Evolutionary conservation across 2,113 vertebrate species (phyloP).

Genomic region (Amphiprion percula): DNA sequence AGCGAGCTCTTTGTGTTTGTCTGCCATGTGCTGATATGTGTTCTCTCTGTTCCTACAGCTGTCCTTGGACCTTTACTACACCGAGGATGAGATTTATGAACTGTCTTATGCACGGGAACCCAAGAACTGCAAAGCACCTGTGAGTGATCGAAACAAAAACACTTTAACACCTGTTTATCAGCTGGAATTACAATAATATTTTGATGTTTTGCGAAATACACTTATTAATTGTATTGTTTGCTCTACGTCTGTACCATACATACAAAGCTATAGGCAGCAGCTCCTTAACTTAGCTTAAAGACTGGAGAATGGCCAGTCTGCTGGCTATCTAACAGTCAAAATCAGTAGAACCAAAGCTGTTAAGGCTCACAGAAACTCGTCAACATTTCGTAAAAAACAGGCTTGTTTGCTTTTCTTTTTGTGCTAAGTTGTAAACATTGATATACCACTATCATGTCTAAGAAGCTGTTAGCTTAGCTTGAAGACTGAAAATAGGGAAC

Average conservation of each 20-base stretch:
- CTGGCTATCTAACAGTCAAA: not conserved
- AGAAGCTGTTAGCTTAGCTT: no score
- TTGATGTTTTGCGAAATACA: not conserved
- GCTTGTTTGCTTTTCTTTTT: no score
- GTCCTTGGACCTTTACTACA: conserved; percentile 96
- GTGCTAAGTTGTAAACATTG: no score
- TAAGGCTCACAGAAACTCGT: not conserved
- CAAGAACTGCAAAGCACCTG: conserved; percentile 90
- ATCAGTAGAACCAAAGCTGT: not conserved
- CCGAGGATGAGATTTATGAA: conserved; percentile 97
- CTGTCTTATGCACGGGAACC: conserved; percentile 95
- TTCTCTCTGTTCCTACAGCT: conserved; percentile 81
- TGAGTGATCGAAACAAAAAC: conserved; percentile 78
- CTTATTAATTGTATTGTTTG: not conserved
- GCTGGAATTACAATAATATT: not conserved
- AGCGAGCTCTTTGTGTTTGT: conserved; percentile 26
- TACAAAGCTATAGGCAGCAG: not conserved
- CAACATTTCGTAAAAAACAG: not conserved
- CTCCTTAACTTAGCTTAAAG: not conserved
- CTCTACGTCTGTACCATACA: not conserved
- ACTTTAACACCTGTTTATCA: not conserved
- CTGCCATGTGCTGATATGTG: conserved; percentile 24
- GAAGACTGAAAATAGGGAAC: no score
- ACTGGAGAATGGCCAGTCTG: no score
- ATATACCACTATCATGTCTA: no score